Percentiles rank a stretch among this genome's conserved stretches.
Evolutionary conservation across 2,113 vertebrate genomes (phyloP).

Genomic region (Myiozetetes cayanensis): DNA sequence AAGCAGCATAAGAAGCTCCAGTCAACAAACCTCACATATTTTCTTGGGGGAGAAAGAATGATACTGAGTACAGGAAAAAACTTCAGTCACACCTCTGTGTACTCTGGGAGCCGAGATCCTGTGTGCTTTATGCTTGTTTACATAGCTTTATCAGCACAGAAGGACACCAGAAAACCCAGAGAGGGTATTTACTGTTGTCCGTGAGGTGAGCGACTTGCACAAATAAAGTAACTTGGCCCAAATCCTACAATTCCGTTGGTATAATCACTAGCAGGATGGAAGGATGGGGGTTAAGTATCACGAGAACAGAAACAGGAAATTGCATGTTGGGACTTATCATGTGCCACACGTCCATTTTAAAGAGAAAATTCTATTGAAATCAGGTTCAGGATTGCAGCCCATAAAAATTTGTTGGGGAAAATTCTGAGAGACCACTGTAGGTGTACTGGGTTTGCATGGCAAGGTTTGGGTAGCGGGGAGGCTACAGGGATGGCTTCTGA

Average conservation of each 20-base stretch:
- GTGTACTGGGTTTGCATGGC: background rate
- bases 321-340: background rate
- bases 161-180: background rate
- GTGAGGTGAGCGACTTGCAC: background rate
- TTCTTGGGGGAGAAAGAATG: background rate
- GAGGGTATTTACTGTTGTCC: background rate
- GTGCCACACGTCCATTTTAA: background rate
- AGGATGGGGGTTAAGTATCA: background rate
- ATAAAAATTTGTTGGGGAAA: background rate
- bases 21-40: background rate
- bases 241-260: background rate
- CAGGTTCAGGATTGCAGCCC: background rate
- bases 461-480: background rate
- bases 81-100: slow-evolving; percentile 22
- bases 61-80: background rate
- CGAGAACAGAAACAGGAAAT: background rate
- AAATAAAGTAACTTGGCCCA: background rate
- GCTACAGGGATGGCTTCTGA: background rate
- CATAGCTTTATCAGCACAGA: background rate
- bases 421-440: background rate
- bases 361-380: background rate
- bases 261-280: background rate
- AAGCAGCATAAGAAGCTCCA: background rate
- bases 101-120: background rate
- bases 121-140: slow-evolving; percentile 5